Conservation (phyloP, 64 coral and sea anemone species). For the Cladopsammia gracilis region DNA sequence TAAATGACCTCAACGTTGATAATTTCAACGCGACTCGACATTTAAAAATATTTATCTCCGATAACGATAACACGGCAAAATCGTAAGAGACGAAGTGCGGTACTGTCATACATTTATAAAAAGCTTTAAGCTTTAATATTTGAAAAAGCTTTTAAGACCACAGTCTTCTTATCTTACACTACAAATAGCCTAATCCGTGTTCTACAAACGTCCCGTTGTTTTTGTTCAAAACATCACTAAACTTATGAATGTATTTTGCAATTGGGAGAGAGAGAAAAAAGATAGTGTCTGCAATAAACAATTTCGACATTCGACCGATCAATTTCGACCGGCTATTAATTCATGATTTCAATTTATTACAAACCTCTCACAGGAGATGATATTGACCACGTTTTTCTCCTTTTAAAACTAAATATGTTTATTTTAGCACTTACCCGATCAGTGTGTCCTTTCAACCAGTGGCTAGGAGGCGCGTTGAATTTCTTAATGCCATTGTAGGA, state of each 20-base stretch:
- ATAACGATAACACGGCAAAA: not conserved
- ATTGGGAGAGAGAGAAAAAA: too few relatives aligned
- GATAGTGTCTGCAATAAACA: too few relatives aligned
- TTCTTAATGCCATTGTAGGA: not conserved
- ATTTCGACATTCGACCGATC: too few relatives aligned
- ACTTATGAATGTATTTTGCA: not conserved
- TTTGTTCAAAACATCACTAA: not conserved
- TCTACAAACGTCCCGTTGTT: not conserved
- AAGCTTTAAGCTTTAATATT: not conserved
- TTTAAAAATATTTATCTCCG: not conserved
- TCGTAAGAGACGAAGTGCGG: not conserved
- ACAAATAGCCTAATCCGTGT: not conserved
- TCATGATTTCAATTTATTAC: too few relatives aligned
- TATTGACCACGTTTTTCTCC: too few relatives aligned
- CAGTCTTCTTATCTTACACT: not conserved
- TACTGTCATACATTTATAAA: too few relatives aligned
- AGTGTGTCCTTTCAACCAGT: constrained; percentile 21
- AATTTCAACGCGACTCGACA: not conserved
- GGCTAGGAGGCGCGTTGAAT: not conserved
- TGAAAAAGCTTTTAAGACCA: not conserved
- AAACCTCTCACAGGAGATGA: too few relatives aligned
- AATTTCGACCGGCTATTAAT: too few relatives aligned
- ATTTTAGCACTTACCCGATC: constrained; percentile 18
- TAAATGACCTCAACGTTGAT: too few relatives aligned
- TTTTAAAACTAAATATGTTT: not conserved